Evolutionary conservation across 2,888 invertebrate genomes (phyloP), one percentile per base, ranked within the genome.

Genomic region (Trachelus tabidus): DNA sequence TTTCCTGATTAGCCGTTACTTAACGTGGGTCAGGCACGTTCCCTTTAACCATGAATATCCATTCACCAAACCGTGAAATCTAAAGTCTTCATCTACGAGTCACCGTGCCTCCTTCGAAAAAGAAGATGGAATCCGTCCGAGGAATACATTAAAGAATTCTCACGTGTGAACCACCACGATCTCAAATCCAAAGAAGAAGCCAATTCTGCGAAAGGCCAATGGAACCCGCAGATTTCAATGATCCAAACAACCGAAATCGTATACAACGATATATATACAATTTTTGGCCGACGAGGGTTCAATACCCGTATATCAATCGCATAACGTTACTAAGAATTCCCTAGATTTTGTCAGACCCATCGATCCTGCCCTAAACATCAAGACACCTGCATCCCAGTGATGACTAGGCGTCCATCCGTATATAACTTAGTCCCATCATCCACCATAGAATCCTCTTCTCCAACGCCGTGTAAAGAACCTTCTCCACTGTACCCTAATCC

Each of bases 401-500:
- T 56, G 56, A 56, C 56, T 56, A 23, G 56, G 56, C 56, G 56
- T 56, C 15, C 56, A 9, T 56, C 56, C 56, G 9, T 56, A 56
- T 56, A 56, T 23, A 56, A 56, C 56, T 56, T 56, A 56, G 56
- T 23, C 56, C 56, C 56, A 56, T 56, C 56, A 56, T 56, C 23
- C 56, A 56, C 56, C 56, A 56, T 15, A 56, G 56, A 56, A 56
- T 56, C 56, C 56, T 56, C 23, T 23, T 56, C 56, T 56, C 56
- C 56, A 56, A 23, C 56, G 9, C 56, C 23, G 56, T 56, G 23
- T 56, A 56, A 56, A 56, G 56, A 56, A 56, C 56, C 56, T 56
- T 56, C 23, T 56, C 56, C 56, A 56, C 56, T 56, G 56, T 56
- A 15, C 74, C 77, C 80, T 80, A 81, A 81, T 81, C 80, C 82